Conservation (phyloP, 2,888 invertebrate genomes). For the Sminthurinus aureus region DNA sequence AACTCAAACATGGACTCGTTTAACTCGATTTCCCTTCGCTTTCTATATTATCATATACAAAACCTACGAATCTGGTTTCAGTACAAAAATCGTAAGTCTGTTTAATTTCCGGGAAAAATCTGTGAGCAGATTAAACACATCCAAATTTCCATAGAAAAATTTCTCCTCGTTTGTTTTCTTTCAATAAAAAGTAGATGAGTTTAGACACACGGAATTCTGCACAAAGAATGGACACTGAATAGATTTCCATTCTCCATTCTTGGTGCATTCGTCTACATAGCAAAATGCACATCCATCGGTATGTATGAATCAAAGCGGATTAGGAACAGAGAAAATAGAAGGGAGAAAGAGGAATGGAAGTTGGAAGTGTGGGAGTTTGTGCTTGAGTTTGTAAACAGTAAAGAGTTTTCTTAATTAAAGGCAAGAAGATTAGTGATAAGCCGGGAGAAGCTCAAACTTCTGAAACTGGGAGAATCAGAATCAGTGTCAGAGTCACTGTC, state of each 20-base stretch:
- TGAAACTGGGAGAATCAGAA: background rate
- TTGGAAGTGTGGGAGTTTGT: background rate
- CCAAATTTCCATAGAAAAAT: no score
- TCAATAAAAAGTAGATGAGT: no score
- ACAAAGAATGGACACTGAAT: no score
- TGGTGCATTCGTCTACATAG: no score
- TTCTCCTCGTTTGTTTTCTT: no score
- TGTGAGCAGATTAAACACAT: no score
- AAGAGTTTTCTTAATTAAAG: slow-evolving; percentile 33
- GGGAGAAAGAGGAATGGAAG: background rate
- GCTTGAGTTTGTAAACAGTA: slow-evolving; percentile 25
- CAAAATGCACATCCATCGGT: no score
- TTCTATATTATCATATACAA: slow-evolving; percentile 1
- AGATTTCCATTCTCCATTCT: no score
- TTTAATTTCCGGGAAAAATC: no score
- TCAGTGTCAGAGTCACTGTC: background rate
- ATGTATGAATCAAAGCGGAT: background rate
- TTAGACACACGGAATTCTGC: no score
- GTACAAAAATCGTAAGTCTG: no score
- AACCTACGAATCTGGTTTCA: no score
- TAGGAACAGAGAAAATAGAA: background rate
- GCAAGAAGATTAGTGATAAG: slow-evolving; percentile 21
- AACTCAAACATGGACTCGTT: background rate
- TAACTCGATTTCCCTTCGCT: background rate
- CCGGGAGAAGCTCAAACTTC: background rate